Evolutionary conservation across 2,113 vertebrate genomes (phyloP).

Genomic region (Fregata magnificens): DNA sequence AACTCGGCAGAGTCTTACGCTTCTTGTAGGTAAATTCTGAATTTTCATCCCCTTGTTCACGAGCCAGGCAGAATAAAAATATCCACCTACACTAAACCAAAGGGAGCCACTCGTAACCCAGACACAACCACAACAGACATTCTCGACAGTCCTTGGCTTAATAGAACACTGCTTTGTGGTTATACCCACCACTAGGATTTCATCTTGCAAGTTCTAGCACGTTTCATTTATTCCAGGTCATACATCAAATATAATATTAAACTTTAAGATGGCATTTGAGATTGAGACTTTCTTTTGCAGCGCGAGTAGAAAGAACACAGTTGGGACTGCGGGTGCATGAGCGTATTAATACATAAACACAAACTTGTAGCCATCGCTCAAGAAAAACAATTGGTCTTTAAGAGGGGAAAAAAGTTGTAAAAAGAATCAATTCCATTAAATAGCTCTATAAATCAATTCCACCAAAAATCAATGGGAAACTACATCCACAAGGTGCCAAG

Average conservation of each 20-base stretch:
- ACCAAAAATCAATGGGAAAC: conserved; percentile 61
- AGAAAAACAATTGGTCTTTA: conserved; percentile 58
- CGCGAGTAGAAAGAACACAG: background rate
- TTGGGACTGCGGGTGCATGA: background rate
- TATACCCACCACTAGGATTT: conserved; percentile 60
- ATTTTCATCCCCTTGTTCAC: conserved; percentile 53
- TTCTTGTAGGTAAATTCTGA: conserved; percentile 41
- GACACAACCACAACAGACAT: conserved; percentile 67
- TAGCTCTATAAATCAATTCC: conserved; percentile 66
- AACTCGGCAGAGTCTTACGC: background rate
- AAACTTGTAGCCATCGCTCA: conserved; percentile 37
- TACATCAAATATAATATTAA: conserved; percentile 54
- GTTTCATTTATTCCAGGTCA: conserved; percentile 55
- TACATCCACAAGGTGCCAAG: conserved; percentile 17
- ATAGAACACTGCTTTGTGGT: conserved; percentile 64
- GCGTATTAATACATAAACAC: conserved; percentile 31
- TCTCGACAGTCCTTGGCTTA: conserved; percentile 46
- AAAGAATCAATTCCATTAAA: conserved; percentile 63
- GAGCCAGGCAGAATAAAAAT: conserved; percentile 58
- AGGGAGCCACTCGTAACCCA: conserved; percentile 53
- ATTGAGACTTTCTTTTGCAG: conserved; percentile 22
- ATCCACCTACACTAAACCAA: conserved; percentile 61
- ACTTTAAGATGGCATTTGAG: conserved; percentile 45
- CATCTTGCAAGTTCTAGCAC: conserved; percentile 52
- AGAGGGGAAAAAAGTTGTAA: conserved; percentile 51